These are phyloP conservation scores for Perca fluviatilis DNA, from an alignment of 2,113 vertebrate genomes.

Conservation along the genomic window DNA sequence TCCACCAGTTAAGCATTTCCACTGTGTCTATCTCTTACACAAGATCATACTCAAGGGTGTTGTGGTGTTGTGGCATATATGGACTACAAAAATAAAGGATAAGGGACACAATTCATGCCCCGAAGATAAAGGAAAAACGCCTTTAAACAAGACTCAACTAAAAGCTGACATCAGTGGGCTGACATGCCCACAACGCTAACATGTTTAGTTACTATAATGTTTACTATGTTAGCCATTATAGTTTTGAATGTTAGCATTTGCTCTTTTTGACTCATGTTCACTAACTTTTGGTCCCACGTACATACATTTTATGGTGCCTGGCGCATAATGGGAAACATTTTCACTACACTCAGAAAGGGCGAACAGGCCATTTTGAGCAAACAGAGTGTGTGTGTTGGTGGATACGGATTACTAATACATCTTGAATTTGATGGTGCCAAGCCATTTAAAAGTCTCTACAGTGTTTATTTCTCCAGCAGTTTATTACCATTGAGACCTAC, in stretches of 20 bases:
- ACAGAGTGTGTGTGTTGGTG: not conserved
- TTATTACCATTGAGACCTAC: slow-evolving; percentile 32
- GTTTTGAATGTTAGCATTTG: not conserved
- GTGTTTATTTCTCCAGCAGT: slow-evolving; percentile 14
- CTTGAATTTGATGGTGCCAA: slow-evolving; percentile 8
- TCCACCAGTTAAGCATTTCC: too few species aligned
- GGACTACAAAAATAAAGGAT: not conserved
- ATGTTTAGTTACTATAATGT: not conserved
- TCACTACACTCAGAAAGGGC: not conserved
- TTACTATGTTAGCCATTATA: not conserved
- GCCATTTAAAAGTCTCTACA: not conserved
- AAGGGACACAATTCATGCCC: not conserved
- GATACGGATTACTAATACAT: not conserved
- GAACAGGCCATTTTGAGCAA: not conserved
- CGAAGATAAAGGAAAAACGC: not conserved
- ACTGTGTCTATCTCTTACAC: not conserved
- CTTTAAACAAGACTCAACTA: not conserved
- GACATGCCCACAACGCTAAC: not conserved
- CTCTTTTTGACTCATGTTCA: not conserved
- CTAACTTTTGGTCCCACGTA: not conserved
- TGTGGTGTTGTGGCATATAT: not conserved
- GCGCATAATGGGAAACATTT: not conserved
- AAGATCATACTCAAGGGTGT: not conserved
- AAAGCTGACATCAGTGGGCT: too few species aligned
- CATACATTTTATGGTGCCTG: not conserved